phyloP scores from a whole-genome alignment of 2,888 invertebrate genomes.

The Anthoptus insignis region DNA sequence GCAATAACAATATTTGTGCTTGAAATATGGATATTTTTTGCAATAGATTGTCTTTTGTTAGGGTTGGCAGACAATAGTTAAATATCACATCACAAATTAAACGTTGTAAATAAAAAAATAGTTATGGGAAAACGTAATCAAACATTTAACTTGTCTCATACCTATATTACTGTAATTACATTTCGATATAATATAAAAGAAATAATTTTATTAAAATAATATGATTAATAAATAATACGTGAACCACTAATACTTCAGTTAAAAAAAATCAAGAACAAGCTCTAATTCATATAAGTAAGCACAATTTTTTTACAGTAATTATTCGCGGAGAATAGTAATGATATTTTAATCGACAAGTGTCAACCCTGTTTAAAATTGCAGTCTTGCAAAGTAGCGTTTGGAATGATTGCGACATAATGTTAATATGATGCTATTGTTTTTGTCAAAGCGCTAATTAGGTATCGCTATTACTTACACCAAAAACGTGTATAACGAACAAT shows the following conservation, averaged over 20 bases:
- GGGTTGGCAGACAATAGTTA: neutral
- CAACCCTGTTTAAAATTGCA: neutral
- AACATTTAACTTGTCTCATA: neutral
- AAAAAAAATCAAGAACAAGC: too few relatives aligned
- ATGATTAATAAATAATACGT: too few relatives aligned
- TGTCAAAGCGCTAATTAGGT: neutral
- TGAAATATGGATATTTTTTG: neutral
- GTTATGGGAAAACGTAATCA: neutral
- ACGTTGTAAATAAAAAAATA: neutral
- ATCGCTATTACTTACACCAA: neutral
- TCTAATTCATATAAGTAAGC: too few relatives aligned
- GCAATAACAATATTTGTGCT: too few relatives aligned
- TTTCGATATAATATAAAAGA: too few relatives aligned
- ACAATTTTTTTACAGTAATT: neutral
- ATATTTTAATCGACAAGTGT: neutral
- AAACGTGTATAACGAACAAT: neutral
- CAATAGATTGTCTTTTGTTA: neutral
- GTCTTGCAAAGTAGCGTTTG: neutral
- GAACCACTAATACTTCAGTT: too few relatives aligned
- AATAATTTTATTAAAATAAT: too few relatives aligned
- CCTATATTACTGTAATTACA: neutral
- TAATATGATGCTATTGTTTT: neutral
- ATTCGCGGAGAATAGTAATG: neutral
- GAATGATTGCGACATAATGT: neutral
- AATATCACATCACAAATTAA: neutral